phyloP scores from a whole-genome alignment of 2,888 invertebrate species.

The Pelosia muscerda region DNA sequence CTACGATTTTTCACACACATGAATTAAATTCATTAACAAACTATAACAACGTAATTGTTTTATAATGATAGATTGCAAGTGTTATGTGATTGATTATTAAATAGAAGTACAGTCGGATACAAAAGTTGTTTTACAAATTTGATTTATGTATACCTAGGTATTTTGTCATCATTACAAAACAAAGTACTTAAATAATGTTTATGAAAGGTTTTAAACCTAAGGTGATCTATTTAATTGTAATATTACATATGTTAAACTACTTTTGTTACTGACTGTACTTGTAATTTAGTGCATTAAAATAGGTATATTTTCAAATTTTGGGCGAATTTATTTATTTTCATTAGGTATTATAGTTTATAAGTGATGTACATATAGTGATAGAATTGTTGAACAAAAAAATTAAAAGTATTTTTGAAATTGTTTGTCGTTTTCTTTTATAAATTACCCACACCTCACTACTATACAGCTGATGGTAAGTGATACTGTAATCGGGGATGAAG shows the following conservation, averaged over 20 bases:
- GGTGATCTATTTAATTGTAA: background rate
- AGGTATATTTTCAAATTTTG: background rate
- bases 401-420: slow-evolving; percentile 7
- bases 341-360: slow-evolving; percentile 32
- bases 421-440: background rate
- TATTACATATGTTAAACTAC: background rate
- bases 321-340: slow-evolving; percentile 27
- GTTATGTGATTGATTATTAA: background rate
- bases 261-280: background rate
- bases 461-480: too few species aligned
- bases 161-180: background rate
- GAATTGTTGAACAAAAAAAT: slow-evolving; percentile 30
- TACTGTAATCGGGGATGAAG: too few species aligned
- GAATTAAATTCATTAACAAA: slow-evolving; percentile 2
- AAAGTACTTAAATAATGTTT: background rate
- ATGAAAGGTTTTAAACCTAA: background rate
- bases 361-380: slow-evolving; percentile 47
- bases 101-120: background rate
- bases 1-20: background rate
- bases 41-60: background rate
- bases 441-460: background rate
- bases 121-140: background rate
- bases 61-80: background rate
- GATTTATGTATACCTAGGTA: background rate
- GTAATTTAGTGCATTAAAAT: too few species aligned